These are phyloP conservation scores for Neocrepidodera transversa DNA, from an alignment of 2,888 invertebrate genomes.

Conservation along the genomic window DNA sequence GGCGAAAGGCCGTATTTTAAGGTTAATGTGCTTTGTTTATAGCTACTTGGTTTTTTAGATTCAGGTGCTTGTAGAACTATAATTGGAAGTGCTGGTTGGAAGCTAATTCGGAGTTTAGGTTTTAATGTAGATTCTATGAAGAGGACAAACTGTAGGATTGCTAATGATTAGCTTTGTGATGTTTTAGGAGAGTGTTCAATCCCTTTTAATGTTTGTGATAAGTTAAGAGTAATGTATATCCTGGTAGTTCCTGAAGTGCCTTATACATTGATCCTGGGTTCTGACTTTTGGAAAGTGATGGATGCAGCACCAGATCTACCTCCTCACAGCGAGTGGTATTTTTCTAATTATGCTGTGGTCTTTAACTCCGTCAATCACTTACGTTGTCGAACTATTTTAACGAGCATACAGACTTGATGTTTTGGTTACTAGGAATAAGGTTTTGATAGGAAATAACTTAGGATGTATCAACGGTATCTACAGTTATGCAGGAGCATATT, in stretches of 20 bases:
- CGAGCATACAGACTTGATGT: neutral
- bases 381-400: neutral
- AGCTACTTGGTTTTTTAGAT: constrained; percentile 24
- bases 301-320: no score
- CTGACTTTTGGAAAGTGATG: no score
- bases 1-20: neutral
- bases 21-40: constrained; percentile 16
- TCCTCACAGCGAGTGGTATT: no score
- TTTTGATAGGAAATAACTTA: constrained; percentile 33
- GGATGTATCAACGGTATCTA: constrained; percentile 16
- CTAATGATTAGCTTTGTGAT: constrained; percentile 24
- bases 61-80: constrained; percentile 30
- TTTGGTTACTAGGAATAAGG: constrained; percentile 27
- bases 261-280: constrained; percentile 1
- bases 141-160: constrained; percentile 17
- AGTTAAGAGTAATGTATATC: constrained; percentile 13
- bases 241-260: constrained; percentile 18
- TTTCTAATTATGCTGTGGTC: neutral
- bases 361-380: neutral
- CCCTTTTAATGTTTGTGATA: constrained; percentile 19
- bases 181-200: constrained; percentile 22
- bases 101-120: constrained; percentile 11
- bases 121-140: constrained; percentile 12
- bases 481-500: no score
- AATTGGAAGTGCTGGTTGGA: constrained; percentile 26